Conservation (phyloP, 2,888 invertebrate genomes). For the Meiosimyza decipiens region DNA sequence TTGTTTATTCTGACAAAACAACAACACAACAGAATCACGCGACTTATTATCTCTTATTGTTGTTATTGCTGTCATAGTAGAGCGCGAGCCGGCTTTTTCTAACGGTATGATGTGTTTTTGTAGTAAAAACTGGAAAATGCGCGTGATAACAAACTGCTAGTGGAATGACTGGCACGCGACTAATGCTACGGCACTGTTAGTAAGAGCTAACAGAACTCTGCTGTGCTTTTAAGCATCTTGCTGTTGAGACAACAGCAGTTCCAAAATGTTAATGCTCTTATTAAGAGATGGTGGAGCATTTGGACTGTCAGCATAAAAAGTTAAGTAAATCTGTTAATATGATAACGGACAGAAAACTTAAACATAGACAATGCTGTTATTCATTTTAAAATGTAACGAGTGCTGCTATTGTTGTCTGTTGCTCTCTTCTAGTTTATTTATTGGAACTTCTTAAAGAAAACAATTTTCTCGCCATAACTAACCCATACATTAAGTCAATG, state of each 20-base stretch:
- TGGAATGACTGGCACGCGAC: not conserved
- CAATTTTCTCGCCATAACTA: not conserved
- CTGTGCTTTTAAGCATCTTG: not conserved
- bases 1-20: slow-evolving; percentile 36
- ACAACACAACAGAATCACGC: slow-evolving; percentile 29
- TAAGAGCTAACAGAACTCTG: not conserved
- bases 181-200: not conserved
- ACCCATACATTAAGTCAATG: slow-evolving; percentile 1
- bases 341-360: not conserved
- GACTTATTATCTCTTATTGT: not conserved
- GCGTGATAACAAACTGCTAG: not conserved
- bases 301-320: not conserved
- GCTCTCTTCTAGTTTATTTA: too few relatives aligned
- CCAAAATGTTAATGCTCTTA: not conserved
- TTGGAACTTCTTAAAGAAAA: slow-evolving; percentile 3
- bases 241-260: not conserved
- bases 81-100: slow-evolving; percentile 10
- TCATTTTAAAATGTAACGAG: not conserved
- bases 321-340: not conserved
- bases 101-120: slow-evolving; percentile 19
- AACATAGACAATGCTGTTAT: not conserved
- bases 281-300: not conserved
- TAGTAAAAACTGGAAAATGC: not conserved
- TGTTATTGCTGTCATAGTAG: not conserved
- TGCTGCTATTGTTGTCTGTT: not conserved